Evolutionary conservation across 2,888 invertebrate species (phyloP).

Genomic region (Hydraecia micacea): DNA sequence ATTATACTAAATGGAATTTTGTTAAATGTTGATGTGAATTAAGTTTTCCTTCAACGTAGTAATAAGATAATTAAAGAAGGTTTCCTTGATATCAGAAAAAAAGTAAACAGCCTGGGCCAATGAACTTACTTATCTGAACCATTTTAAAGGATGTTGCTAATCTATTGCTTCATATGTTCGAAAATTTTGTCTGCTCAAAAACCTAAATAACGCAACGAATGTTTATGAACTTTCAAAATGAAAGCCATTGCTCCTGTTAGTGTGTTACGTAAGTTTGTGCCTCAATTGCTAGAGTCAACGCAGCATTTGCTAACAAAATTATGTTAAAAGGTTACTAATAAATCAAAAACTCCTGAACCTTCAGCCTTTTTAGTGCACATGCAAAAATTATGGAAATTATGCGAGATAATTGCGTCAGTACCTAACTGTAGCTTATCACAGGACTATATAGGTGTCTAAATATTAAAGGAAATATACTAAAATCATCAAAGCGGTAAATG

Average conservation of each 20-base stretch:
- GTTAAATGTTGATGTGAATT: not conserved
- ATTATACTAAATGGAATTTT: not conserved
- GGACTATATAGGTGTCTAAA: not conserved
- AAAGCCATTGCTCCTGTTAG: not conserved
- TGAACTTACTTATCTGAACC: constrained; percentile 7
- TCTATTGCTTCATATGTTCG: not conserved
- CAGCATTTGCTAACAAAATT: constrained; percentile 31
- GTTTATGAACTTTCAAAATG: not conserved
- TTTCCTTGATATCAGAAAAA: not conserved
- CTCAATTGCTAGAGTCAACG: constrained; percentile 16
- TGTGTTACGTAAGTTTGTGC: not conserved
- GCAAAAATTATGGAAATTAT: constrained; percentile 1
- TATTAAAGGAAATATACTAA: not conserved
- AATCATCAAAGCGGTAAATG: not conserved
- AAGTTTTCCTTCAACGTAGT: not conserved
- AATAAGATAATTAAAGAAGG: not conserved
- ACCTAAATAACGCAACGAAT: not conserved
- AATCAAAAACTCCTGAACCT: not conserved
- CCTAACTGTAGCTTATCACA: not conserved
- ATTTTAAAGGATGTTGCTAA: not conserved
- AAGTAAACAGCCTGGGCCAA: constrained; percentile 3
- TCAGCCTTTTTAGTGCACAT: not conserved
- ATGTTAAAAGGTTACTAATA: constrained; percentile 24
- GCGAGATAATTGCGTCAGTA: not conserved
- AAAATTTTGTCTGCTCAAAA: not conserved